phyloP scores from a whole-genome alignment of 2,113 vertebrate genomes.

The Nerophis ophidion region DNA sequence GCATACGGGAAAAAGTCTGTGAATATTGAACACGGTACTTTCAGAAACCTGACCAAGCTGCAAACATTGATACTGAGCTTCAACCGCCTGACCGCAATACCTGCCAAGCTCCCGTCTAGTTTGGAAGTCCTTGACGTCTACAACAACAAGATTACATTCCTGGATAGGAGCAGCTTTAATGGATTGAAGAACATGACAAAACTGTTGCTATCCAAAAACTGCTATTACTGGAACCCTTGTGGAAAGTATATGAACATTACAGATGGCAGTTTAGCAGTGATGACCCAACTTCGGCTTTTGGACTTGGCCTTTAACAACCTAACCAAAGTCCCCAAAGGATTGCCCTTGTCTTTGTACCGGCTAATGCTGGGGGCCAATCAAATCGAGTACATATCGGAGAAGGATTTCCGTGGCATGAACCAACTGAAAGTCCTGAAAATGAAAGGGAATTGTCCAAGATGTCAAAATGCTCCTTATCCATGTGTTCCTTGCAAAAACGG shows the following conservation, averaged over 20 bases:
- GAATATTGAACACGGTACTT: slow-evolving; percentile 26
- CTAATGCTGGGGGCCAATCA: slow-evolving; percentile 46
- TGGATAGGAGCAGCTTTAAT: slow-evolving; percentile 35
- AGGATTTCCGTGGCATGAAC: slow-evolving; percentile 49
- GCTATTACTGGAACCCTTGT: slow-evolving; percentile 53
- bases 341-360: slow-evolving; percentile 26
- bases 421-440: slow-evolving; percentile 54
- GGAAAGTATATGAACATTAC: background rate
- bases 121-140: slow-evolving; percentile 35
- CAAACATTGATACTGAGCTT: slow-evolving; percentile 36
- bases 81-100: slow-evolving; percentile 35
- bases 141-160: slow-evolving; percentile 42
- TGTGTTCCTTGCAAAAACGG: slow-evolving; percentile 55
- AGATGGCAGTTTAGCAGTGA: slow-evolving; percentile 34
- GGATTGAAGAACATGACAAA: slow-evolving; percentile 39
- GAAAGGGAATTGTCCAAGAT: slow-evolving; percentile 77
- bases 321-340: slow-evolving; percentile 47
- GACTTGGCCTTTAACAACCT: slow-evolving; percentile 63
- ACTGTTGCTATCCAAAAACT: slow-evolving; percentile 51
- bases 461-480: slow-evolving; percentile 55
- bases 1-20: slow-evolving; percentile 8
- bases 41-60: slow-evolving; percentile 62
- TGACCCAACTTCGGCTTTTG: slow-evolving; percentile 35
- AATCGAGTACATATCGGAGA: slow-evolving; percentile 54
- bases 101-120: slow-evolving; percentile 41